Evolutionary conservation across 1,140 invertebrate species (phyloP), one percentile per base, ranked within the genome.

Genomic region (Pseudomyrmex flavicornis): DNA sequence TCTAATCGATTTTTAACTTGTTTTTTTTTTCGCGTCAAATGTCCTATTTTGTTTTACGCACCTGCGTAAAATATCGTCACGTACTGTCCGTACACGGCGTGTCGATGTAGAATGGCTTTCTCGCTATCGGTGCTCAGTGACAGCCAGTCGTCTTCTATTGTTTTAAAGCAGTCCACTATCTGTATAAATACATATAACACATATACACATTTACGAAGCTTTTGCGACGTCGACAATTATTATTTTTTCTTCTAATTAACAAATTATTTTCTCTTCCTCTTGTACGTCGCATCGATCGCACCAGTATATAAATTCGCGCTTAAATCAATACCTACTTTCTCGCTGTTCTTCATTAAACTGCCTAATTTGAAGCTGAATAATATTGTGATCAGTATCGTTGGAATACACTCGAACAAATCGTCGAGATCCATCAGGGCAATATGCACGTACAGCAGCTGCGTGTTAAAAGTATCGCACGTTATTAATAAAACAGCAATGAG

Each of bases 331-430:
- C 65, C 12, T 79, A 79, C 76, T 70, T 79, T 79, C 10, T 79
- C 44, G 48, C 20, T 70, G 12, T 79, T 79, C 52, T 20, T 59
- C 76, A 79, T 79, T 9, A 79, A 70, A 10, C 65, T 79, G 15
- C 65, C 76, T 70, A 79, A 79, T 59, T 79, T 79, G 35, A 79
- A 79, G 7, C 76, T 79, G 66, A 79, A 79, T 70, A 79, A 48
- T 69, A 79, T 79, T 2, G 76, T 79, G 20, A 79, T 79, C 44
- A 79, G 7, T 58, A 79, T 70, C 3, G 76, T 79, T 70, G 76
- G 76, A 20, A 79, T 59, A 26, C 76, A 79, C n/a, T 79, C 76
- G 15, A 79, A 79, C 10, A 79, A 15, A 70, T 79, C 76, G 13
- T 79, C 44, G 10, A 69, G 54, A 48, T 70, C 76, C 20, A 20